Evolutionary conservation across 2,888 invertebrate genomes (phyloP).

Genomic region (Dolomedes plantarius): DNA sequence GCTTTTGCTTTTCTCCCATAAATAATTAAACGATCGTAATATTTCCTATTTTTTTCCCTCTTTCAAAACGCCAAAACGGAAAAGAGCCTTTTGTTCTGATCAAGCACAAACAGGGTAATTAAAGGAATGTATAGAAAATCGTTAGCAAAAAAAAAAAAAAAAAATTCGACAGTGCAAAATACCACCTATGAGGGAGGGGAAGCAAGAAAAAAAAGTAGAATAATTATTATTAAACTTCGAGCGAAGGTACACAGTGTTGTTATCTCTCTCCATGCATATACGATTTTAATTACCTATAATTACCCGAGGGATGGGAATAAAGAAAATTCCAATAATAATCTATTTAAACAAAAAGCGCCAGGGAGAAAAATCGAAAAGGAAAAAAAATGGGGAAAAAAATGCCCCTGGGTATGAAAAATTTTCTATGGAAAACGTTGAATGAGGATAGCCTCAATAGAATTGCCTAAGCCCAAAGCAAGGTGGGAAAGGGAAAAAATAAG

Average conservation of each 20-base stretch:
- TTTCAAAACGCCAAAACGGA: neutral
- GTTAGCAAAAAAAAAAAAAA: constrained; percentile 37
- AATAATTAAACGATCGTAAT: constrained; percentile 27
- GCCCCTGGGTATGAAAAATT: constrained; percentile 51
- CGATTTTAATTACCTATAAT: constrained; percentile 71
- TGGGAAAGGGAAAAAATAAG: constrained; percentile 37
- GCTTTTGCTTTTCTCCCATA: constrained; percentile 10
- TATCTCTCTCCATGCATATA: constrained; percentile 67
- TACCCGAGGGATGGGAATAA: constrained; percentile 45
- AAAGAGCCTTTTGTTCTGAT: constrained; percentile 22
- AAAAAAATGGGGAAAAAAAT: constrained; percentile 34
- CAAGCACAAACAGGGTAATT: constrained; percentile 64
- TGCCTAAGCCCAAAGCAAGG: constrained; percentile 64
- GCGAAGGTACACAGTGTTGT: constrained; percentile 52
- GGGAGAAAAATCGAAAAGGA: constrained; percentile 42
- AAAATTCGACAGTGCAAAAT: constrained; percentile 50
- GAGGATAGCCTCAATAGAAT: constrained; percentile 45
- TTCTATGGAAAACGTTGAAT: constrained; percentile 16
- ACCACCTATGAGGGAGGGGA: constrained; percentile 22
- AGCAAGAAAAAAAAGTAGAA: constrained; percentile 38
- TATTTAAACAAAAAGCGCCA: constrained; percentile 64
- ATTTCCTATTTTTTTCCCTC: neutral
- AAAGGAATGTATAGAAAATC: constrained; percentile 66
- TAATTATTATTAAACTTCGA: constrained; percentile 68
- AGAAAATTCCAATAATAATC: constrained; percentile 68